Conservation (phyloP, 1,140 invertebrate species). For the Zophobas morio region DNA sequence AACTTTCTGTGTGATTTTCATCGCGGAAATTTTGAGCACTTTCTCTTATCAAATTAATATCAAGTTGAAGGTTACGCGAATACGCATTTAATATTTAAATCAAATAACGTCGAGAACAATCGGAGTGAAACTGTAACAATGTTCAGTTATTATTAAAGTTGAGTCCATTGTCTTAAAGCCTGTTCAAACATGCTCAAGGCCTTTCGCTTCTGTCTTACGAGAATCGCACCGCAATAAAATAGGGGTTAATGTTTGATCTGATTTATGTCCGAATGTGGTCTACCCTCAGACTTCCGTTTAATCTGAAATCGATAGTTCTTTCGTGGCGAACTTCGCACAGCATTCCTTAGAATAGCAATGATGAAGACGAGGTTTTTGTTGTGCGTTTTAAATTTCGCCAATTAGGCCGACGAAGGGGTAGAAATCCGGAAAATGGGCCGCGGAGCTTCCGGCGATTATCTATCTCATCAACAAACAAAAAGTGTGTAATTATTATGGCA, state of each 20-base stretch:
- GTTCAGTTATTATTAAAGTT: background rate
- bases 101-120: background rate
- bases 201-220: background rate
- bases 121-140: background rate
- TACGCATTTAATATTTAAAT: background rate
- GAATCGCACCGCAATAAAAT: constrained; percentile 2
- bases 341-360: too few relatives aligned
- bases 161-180: background rate
- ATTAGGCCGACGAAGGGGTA: background rate
- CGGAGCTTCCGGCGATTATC: background rate
- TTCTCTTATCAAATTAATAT: background rate
- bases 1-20: too few relatives aligned
- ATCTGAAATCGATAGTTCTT: background rate
- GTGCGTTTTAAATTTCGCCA: background rate
- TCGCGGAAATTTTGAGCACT: background rate
- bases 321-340: too few relatives aligned
- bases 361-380: background rate
- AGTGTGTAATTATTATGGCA: background rate
- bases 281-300: background rate
- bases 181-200: background rate
- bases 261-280: constrained; percentile 1
- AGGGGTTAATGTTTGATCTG: constrained; percentile 1
- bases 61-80: background rate
- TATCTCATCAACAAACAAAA: background rate
- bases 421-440: background rate